Conservation (phyloP, 2,888 invertebrate species). For the Endotricha flammealis region DNA sequence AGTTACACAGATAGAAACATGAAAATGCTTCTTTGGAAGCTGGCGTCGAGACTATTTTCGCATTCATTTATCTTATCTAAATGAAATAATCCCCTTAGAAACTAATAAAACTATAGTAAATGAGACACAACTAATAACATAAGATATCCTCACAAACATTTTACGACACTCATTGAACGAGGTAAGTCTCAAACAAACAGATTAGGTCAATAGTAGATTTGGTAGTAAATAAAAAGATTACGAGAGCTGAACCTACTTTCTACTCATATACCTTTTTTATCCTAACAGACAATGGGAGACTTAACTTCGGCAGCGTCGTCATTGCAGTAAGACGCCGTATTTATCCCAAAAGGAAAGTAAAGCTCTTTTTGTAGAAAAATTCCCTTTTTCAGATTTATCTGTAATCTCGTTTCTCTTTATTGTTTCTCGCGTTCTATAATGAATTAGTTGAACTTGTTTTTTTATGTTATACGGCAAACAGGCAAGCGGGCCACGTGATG, state of each 20-base stretch:
- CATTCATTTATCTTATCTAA: too few species aligned
- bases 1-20: too few species aligned
- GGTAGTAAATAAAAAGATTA: constrained; percentile 60
- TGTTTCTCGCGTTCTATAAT: constrained; percentile 60
- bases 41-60: too few species aligned
- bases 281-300: constrained; percentile 61
- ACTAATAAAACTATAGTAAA: too few species aligned
- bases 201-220: constrained; percentile 45
- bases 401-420: constrained; percentile 67
- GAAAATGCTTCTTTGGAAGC: too few species aligned
- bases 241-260: constrained; percentile 39
- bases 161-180: constrained; percentile 9
- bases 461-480: constrained; percentile 55
- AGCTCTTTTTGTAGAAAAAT: constrained; percentile 58
- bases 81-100: too few species aligned
- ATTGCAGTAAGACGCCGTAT: constrained; percentile 56
- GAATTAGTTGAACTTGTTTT: constrained; percentile 57
- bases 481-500: too few species aligned
- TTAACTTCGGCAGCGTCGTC: constrained; percentile 55
- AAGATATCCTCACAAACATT: background rate
- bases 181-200: constrained; percentile 33
- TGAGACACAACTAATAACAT: background rate
- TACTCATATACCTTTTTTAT: constrained; percentile 54
- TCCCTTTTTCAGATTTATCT: constrained; percentile 61
- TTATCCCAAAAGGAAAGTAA: constrained; percentile 66